Base-by-base conservation (phyloP, 2,888 invertebrate species). In the Eupithecia centaureata region DNA sequence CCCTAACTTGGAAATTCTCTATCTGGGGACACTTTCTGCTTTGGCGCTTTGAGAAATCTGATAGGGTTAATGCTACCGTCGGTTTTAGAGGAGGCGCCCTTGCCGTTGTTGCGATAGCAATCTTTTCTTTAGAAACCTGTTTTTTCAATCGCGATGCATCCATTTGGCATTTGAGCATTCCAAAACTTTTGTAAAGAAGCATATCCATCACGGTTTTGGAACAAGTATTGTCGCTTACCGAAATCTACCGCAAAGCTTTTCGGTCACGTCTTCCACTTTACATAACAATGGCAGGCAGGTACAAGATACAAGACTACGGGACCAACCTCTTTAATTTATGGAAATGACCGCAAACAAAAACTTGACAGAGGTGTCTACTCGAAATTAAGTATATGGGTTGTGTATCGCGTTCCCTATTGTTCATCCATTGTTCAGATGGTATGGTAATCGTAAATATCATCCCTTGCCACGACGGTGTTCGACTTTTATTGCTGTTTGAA, bases 341-440 rank as follows among this genome's bases (percentile, higher is more conserved):
- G 90, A 91, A 91, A 92, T 91, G 86, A 86, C 90, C 88, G 86
- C 87, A 83, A 88, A 92, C 92, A 92, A 92, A 91, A 91, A 91
- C 89, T 84, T 83, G 86, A 92, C 92, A 91, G 91, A 90, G 91
- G 92, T 93, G 92, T 92, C 90, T 91, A 92, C 90, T 88, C 86
- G 83, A 92, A 90, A 92, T 91, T 91, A 90, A 91, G 87, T 90
- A 88, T 90, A 92, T 90, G 90, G 91, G 91, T 85, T 85, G 90
- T 79, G 79, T 85, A 82, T 85, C 83, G 82, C 86, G 87, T 89
- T 84, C 82, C 78, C 86, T 75, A 88, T 91, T 91, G 91, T 92
- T 82, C 86, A 84, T 79, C 85, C 75, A 85, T 89, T 88, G 90
- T 90, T 84, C 79, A 77, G 72, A 73, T 69, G 73, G 77, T 75